These are phyloP conservation scores for Rhabdomys pumilio DNA, from an alignment of 2,797 vertebrate genomes.

Conservation along the genomic window DNA sequence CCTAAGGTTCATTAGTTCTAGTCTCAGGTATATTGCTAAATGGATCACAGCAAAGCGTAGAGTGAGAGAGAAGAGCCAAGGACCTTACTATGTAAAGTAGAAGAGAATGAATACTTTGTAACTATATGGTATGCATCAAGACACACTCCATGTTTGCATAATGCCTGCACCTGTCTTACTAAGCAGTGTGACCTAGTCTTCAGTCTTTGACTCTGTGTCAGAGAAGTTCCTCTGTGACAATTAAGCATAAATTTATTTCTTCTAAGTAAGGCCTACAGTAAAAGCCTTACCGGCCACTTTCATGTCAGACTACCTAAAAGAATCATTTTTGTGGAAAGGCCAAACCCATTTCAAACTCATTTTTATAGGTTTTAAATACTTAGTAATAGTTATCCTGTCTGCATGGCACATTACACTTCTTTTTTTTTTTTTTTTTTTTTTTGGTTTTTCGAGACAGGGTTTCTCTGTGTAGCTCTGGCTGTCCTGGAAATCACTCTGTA, in stretches of 20 bases:
- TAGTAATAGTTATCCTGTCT: not conserved
- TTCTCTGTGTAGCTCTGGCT: too few relatives aligned
- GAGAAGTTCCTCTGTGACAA: not conserved
- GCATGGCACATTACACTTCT: not conserved
- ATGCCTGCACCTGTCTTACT: not conserved
- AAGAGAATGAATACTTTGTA: constrained; percentile 23
- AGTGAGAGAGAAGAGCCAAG: not conserved
- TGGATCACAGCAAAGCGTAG: not conserved
- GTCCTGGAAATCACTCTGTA: too few relatives aligned
- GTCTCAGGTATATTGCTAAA: not conserved
- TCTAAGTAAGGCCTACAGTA: not conserved
- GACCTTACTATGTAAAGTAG: not conserved
- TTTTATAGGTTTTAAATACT: constrained; percentile 14
- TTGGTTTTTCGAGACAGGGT: too few relatives aligned
- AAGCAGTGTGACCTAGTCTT: not conserved
- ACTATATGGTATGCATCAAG: not conserved
- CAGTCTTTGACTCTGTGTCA: constrained; percentile 3
- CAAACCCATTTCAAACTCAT: constrained; percentile 18
- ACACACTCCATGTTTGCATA: not conserved
- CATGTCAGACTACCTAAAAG: constrained; percentile 29
- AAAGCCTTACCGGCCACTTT: not conserved
- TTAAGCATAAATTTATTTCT: not conserved
- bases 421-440: too few relatives aligned
- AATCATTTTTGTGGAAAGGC: constrained; percentile 28
- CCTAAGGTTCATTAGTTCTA: not conserved